Evolutionary conservation across 2,113 vertebrate species (phyloP).

Genomic region (Leucopsar rothschildi): DNA sequence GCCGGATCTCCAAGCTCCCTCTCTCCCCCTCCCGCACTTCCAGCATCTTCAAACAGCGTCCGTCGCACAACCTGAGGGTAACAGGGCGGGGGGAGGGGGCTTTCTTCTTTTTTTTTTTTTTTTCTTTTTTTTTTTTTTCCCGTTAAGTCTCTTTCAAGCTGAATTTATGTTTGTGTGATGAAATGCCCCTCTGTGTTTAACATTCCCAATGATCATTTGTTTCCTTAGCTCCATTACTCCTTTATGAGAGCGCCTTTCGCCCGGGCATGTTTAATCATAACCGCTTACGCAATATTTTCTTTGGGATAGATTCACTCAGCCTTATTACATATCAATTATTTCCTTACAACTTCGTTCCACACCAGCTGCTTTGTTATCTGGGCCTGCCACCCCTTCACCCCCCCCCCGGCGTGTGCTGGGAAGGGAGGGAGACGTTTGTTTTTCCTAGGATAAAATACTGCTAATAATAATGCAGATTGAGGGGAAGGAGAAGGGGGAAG

Average conservation of each 20-base stretch:
- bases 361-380: conserved; percentile 69
- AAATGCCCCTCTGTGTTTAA: conserved; percentile 68
- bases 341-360: conserved; percentile 53
- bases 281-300: conserved; percentile 75
- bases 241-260: conserved; percentile 57
- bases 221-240: conserved; percentile 62
- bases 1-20: not conserved
- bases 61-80: conserved; percentile 1
- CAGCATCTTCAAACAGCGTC: conserved; percentile 16
- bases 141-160: conserved; percentile 43
- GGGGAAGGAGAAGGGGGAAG: not conserved
- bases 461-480: conserved; percentile 41
- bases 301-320: conserved; percentile 68
- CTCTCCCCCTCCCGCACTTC: not conserved
- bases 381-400: conserved; percentile 9
- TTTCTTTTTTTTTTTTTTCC: fast-evolving
- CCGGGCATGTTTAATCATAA: conserved; percentile 63
- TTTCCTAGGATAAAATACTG: conserved; percentile 55
- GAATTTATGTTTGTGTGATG: conserved; percentile 66
- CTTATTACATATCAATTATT: conserved; percentile 66
- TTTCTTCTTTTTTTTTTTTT: not conserved
- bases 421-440: conserved; percentile 54
- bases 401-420: not conserved
- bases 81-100: not conserved
- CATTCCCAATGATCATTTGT: conserved; percentile 65